Evolutionary conservation across 2,113 vertebrate genomes (phyloP).

Genomic region (Thamnophis sirtalis): DNA sequence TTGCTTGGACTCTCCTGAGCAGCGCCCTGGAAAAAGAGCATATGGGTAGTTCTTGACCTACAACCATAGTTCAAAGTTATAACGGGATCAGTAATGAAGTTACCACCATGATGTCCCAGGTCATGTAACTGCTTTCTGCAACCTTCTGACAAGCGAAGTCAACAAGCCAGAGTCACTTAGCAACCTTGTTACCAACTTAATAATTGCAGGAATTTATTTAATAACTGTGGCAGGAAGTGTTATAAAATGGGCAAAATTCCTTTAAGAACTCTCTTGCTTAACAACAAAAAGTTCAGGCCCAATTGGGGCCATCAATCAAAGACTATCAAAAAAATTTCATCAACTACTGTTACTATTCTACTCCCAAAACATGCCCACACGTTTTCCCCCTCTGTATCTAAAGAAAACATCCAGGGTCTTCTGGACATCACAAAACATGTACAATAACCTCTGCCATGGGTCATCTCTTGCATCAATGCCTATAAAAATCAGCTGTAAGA

Average conservation of each 20-base stretch:
- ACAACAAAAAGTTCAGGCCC: neutral
- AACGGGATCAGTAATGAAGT: neutral
- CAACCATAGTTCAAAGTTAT: neutral
- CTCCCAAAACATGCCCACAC: neutral
- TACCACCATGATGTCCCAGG: neutral
- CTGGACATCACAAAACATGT: accelerated
- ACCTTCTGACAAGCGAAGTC: neutral
- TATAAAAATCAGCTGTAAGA: accelerated
- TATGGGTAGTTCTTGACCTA: neutral
- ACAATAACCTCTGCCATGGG: neutral
- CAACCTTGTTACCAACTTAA: neutral
- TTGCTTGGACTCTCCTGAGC: too few species aligned
- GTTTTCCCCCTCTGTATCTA: neutral
- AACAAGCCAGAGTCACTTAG: neutral
- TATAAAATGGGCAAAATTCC: neutral
- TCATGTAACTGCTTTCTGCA: neutral
- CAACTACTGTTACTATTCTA: neutral
- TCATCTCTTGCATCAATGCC: neutral
- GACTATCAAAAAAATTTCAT: neutral
- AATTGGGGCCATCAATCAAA: neutral
- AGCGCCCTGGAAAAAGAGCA: too few species aligned
- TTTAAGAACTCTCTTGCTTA: neutral
- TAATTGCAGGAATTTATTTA: neutral
- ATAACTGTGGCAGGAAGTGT: neutral
- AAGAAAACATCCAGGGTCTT: neutral